Percentiles rank a stretch among this genome's conserved stretches.
phyloP scores from a whole-genome alignment of 2,888 invertebrate species.

The Lasioglossum lativentre region DNA sequence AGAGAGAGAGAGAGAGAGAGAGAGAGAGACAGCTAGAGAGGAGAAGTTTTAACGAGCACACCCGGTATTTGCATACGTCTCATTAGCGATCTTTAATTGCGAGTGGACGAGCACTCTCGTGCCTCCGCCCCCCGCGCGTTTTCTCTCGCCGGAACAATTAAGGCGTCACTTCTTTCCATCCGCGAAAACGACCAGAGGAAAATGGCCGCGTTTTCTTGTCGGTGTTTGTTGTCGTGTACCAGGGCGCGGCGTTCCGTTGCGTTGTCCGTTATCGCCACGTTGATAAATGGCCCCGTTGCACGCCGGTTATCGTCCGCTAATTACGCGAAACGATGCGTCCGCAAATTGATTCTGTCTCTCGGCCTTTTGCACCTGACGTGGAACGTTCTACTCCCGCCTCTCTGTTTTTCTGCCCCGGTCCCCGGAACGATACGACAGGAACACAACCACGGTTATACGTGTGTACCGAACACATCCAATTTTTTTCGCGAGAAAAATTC shows the following conservation, averaged over 20 bases:
- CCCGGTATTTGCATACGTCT: slow-evolving; percentile 72
- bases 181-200: neutral
- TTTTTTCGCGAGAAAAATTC: neutral
- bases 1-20: no score
- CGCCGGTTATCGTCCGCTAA: slow-evolving; percentile 20
- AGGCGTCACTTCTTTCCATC: slow-evolving; percentile 25
- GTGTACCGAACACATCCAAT: neutral
- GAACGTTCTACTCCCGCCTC: neutral
- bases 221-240: neutral
- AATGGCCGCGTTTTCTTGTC: neutral
- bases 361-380: neutral
- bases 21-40: neutral
- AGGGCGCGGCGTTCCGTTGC: neutral
- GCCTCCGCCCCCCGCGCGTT: slow-evolving; percentile 23
- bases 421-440: neutral
- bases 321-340: slow-evolving; percentile 18
- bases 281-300: slow-evolving; percentile 47
- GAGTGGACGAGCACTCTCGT: slow-evolving; percentile 52
- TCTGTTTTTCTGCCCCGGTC: neutral
- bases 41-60: slow-evolving; percentile 63
- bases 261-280: slow-evolving; percentile 15
- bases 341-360: slow-evolving; percentile 14
- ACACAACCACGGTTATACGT: neutral
- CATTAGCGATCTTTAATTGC: slow-evolving; percentile 74
- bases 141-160: slow-evolving; percentile 56